Evolutionary conservation across 1,140 invertebrate species (phyloP).

Genomic region (Drosophila funebris): DNA sequence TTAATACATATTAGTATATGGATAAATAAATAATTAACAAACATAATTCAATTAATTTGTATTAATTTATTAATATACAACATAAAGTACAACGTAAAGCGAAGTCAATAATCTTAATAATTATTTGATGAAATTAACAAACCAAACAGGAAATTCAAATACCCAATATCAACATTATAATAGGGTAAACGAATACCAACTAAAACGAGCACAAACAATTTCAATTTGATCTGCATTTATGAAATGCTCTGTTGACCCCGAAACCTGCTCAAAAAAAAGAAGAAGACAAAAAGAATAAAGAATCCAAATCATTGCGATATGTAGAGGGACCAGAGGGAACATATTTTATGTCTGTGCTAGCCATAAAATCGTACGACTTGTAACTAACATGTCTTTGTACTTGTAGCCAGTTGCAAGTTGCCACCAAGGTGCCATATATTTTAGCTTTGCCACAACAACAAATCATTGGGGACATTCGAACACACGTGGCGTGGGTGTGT

Average conservation of each 20-base stretch:
- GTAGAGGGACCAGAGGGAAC: conserved; percentile 22
- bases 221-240: conserved; percentile 51
- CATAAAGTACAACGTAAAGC: no score
- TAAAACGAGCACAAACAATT: conserved; percentile 29
- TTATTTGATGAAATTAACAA: neutral
- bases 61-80: no score
- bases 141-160: neutral
- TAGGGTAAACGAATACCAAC: neutral
- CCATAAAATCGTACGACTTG: conserved; percentile 60
- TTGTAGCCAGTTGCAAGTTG: conserved; percentile 33
- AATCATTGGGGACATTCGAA: conserved; percentile 54
- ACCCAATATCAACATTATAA: neutral
- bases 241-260: conserved; percentile 35
- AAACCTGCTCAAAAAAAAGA: neutral
- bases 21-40: no score
- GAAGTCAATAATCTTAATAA: no score
- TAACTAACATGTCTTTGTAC: conserved; percentile 63
- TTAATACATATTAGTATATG: no score
- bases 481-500: conserved; percentile 25
- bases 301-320: conserved; percentile 25
- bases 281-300: neutral
- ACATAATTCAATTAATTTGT: no score
- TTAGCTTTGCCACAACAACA: conserved; percentile 28
- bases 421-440: conserved; percentile 64
- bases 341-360: conserved; percentile 43